Conservation (phyloP, 2,888 invertebrate genomes). For the Drosophila fungiperda region DNA sequence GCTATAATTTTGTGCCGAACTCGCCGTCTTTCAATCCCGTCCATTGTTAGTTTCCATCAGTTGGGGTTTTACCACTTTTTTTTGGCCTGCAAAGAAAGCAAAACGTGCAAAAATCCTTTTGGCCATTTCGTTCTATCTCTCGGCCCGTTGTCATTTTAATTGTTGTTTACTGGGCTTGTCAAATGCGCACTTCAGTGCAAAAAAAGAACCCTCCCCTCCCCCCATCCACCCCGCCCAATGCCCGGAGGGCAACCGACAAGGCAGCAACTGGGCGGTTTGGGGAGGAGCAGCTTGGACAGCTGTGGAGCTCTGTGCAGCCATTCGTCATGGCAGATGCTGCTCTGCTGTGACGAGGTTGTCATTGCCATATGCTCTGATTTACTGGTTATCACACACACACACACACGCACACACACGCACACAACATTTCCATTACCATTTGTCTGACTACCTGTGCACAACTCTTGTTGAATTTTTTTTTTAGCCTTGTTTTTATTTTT, state of each 20-base stretch:
- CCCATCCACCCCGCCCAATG: not conserved
- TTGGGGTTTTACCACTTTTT: constrained; percentile 32
- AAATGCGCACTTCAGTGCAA: constrained; percentile 73
- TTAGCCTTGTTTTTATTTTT: constrained; percentile 11
- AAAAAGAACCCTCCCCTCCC: not conserved
- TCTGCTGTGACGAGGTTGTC: constrained; percentile 69
- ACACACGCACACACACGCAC: constrained; percentile 1
- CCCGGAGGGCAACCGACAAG: constrained; percentile 23
- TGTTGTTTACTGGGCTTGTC: constrained; percentile 82
- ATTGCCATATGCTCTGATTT: constrained; percentile 77
- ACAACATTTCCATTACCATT: constrained; percentile 10
- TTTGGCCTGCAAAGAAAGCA: constrained; percentile 44
- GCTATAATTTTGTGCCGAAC: constrained; percentile 70
- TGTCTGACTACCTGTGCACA: constrained; percentile 11
- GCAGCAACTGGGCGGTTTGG: constrained; percentile 7
- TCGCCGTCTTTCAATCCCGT: constrained; percentile 12
- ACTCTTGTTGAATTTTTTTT: constrained; percentile 17
- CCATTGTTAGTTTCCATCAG: constrained; percentile 72
- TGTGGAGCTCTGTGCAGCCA: constrained; percentile 48
- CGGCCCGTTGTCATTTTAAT: constrained; percentile 80
- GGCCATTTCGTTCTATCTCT: constrained; percentile 51
- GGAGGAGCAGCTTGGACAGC: constrained; percentile 19
- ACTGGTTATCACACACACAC: constrained; percentile 56
- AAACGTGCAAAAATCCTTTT: constrained; percentile 61
- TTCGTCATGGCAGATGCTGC: constrained; percentile 73